Conservation (phyloP, 1,140 invertebrate genomes). For the Drosophila grimshawi region DNA sequence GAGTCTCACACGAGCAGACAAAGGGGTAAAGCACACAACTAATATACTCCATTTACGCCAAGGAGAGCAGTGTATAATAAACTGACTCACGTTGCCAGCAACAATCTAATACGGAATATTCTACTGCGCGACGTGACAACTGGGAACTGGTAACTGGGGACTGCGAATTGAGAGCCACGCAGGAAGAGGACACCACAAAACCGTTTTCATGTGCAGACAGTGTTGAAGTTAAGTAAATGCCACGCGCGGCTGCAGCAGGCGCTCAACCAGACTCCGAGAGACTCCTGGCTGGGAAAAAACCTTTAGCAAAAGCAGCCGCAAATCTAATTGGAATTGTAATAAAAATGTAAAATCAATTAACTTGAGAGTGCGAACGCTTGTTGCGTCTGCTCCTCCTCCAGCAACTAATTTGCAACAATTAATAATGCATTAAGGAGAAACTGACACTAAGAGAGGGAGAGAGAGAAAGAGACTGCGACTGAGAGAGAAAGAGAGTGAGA, state of each 20-base stretch:
- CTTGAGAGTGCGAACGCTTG: conserved; percentile 29
- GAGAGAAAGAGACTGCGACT: background rate
- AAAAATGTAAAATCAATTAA: conserved; percentile 75
- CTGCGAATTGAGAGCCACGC: background rate
- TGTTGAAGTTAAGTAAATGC: conserved; percentile 50
- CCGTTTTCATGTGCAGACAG: conserved; percentile 18
- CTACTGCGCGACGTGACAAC: conserved; percentile 58
- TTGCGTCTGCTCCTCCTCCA: background rate
- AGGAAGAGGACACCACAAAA: conserved; percentile 13
- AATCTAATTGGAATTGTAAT: conserved; percentile 77
- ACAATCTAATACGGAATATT: conserved; percentile 74
- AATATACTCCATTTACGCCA: background rate
- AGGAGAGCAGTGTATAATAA: conserved; percentile 30
- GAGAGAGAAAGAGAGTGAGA: background rate
- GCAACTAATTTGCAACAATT: conserved; percentile 58
- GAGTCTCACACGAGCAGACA: too few species aligned
- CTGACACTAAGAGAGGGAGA: background rate
- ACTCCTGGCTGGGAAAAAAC: background rate
- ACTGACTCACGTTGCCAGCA: conserved; percentile 55
- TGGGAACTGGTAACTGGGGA: conserved; percentile 36
- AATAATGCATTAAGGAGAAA: conserved; percentile 66
- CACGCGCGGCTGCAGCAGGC: conserved; percentile 43
- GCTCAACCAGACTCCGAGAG: conserved; percentile 8
- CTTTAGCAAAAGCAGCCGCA: conserved; percentile 39
- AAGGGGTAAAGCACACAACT: background rate